These are phyloP conservation scores for Calameuta pallipes DNA, from an alignment of 2,888 invertebrate genomes.

Conservation along the genomic window DNA sequence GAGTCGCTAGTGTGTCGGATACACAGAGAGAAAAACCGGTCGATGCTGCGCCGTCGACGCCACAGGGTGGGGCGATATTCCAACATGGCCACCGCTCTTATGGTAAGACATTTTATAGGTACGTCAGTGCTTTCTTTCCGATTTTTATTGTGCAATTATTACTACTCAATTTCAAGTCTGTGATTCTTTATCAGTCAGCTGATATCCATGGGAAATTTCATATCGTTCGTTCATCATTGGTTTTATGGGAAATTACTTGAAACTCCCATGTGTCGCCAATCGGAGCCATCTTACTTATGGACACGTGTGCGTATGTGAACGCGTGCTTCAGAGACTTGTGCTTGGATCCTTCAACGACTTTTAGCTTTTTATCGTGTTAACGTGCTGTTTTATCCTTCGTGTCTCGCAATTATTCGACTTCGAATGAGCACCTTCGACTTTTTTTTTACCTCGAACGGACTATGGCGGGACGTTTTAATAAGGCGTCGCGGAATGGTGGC, in stretches of 20 bases:
- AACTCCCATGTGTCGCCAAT: not conserved
- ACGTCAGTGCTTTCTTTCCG: not conserved
- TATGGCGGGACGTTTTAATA: not conserved
- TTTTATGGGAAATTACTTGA: not conserved
- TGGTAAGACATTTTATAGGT: conserved; percentile 21
- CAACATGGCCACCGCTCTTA: conserved; percentile 44
- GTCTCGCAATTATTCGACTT: not conserved
- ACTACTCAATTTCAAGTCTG: not conserved
- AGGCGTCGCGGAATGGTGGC: not conserved
- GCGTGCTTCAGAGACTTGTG: not conserved
- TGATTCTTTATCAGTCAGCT: not conserved
- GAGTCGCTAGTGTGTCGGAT: conserved; percentile 1
- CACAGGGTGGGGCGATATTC: conserved; percentile 26
- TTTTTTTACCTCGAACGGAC: not conserved
- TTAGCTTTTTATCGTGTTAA: conserved; percentile 5
- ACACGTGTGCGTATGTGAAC: not conserved
- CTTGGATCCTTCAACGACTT: conserved; percentile 3
- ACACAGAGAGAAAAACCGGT: conserved; percentile 44
- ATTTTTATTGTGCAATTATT: not conserved
- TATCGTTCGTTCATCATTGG: not conserved
- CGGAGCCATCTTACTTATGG: not conserved
- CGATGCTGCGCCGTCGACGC: conserved; percentile 41
- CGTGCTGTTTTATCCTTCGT: not conserved
- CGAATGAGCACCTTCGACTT: not conserved
- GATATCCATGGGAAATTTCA: not conserved